Percentiles rank a stretch among this genome's conserved stretches.
These are phyloP conservation scores for Apoda limacodes DNA, from an alignment of 2,888 invertebrate genomes.

Conservation along the genomic window DNA sequence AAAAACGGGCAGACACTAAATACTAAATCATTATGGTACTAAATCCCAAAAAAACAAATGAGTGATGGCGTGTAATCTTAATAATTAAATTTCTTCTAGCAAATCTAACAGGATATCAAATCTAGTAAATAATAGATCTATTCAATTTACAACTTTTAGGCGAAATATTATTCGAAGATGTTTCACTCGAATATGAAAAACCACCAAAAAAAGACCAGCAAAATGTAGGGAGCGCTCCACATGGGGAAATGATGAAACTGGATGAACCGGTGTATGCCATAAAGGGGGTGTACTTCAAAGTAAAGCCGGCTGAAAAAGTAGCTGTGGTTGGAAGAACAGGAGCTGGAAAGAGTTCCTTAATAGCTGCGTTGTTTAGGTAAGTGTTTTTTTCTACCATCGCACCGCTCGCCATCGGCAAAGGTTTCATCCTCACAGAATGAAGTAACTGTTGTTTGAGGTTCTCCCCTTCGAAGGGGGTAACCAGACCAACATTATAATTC, in stretches of 20 bases:
- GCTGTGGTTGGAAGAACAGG: slow-evolving; percentile 88
- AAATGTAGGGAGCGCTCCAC: slow-evolving; percentile 9
- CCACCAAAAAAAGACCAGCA: slow-evolving; percentile 31
- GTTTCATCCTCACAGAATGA: neutral
- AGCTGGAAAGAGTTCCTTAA: slow-evolving; percentile 83
- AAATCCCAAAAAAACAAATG: no score
- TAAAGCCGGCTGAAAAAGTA: slow-evolving; percentile 72
- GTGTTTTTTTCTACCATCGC: no score
- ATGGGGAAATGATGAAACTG: slow-evolving; percentile 47
- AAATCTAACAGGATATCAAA: no score
- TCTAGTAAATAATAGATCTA: no score
- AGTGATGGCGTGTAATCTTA: no score
- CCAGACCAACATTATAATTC: neutral
- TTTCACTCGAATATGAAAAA: slow-evolving; percentile 50
- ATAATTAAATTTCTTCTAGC: no score
- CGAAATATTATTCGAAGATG: slow-evolving; percentile 52
- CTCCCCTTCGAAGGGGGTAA: neutral
- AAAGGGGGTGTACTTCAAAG: slow-evolving; percentile 62
- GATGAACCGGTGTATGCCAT: slow-evolving; percentile 47
- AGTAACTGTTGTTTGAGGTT: neutral
- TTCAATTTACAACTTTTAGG: no score
- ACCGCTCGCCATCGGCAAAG: no score
- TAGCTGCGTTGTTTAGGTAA: slow-evolving; percentile 79
- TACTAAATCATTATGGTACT: no score
- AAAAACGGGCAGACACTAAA: no score